Percentiles rank a stretch among this genome's conserved stretches.
Evolutionary conservation across 2,797 vertebrate genomes (phyloP).

Genomic region (Phoxinus dragarum): DNA sequence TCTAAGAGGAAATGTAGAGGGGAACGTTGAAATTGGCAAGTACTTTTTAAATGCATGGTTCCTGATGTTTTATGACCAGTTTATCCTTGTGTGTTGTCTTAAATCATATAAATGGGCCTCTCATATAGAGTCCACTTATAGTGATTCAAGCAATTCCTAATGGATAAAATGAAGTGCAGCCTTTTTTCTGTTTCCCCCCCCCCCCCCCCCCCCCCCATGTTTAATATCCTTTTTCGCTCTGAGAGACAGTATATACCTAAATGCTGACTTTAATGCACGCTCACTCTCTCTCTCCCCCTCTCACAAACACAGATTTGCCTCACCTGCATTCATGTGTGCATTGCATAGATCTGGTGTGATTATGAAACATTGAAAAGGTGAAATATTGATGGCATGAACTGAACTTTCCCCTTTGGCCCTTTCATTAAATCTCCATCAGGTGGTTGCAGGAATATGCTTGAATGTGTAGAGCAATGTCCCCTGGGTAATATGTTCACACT

Average conservation of each 20-base stretch:
- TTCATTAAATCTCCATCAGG: neutral
- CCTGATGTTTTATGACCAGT: neutral
- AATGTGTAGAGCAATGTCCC: neutral
- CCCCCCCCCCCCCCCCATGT: too few relatives aligned
- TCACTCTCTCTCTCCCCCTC: neutral
- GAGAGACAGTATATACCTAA: too few relatives aligned
- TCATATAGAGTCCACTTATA: neutral
- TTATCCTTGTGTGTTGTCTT: neutral
- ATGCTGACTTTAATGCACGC: neutral
- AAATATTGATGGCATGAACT: neutral
- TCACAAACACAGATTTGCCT: neutral
- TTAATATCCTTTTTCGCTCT: neutral
- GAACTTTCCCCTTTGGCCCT: neutral
- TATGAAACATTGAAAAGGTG: neutral
- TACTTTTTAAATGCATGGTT: neutral
- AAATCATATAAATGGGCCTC: neutral
- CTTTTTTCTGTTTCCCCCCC: too few relatives aligned
- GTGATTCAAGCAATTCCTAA: neutral
- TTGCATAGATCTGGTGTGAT: neutral
- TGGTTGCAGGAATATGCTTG: neutral
- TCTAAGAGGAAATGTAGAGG: neutral
- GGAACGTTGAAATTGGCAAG: neutral
- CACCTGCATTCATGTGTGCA: neutral
- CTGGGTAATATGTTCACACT: neutral
- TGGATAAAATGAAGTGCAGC: neutral